phyloP scores from a whole-genome alignment of 2,113 vertebrate species.

The Etia nguti region DNA sequence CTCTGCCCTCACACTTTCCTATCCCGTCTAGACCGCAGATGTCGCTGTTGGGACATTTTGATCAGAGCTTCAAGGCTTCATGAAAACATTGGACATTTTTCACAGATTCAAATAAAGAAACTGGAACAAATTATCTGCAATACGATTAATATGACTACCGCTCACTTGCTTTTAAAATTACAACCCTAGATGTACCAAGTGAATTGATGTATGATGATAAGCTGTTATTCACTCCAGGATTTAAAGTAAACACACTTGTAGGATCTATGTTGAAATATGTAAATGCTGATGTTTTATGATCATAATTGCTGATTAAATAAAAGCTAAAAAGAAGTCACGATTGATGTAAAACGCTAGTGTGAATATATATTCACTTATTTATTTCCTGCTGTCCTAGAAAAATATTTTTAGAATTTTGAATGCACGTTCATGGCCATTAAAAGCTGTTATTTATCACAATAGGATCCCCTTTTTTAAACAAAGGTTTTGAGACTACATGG shows the following conservation, averaged over 20 bases:
- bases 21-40: neutral
- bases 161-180: neutral
- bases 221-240: neutral
- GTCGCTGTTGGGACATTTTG: neutral
- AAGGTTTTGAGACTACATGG: neutral
- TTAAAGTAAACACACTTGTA: neutral
- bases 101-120: neutral
- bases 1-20: neutral
- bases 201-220: neutral
- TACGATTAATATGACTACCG: neutral
- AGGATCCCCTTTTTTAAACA: neutral
- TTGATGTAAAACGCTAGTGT: neutral
- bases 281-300: too few species aligned
- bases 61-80: neutral
- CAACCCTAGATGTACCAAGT: neutral
- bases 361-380: neutral
- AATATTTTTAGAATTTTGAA: neutral
- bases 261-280: neutral
- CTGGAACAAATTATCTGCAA: neutral
- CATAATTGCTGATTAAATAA: neutral
- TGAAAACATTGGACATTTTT: neutral
- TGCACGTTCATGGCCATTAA: neutral
- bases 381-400: neutral
- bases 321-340: neutral
- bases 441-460: neutral